Conservation (phyloP, 2,113 vertebrate species). For the Perognathus longimembris region DNA sequence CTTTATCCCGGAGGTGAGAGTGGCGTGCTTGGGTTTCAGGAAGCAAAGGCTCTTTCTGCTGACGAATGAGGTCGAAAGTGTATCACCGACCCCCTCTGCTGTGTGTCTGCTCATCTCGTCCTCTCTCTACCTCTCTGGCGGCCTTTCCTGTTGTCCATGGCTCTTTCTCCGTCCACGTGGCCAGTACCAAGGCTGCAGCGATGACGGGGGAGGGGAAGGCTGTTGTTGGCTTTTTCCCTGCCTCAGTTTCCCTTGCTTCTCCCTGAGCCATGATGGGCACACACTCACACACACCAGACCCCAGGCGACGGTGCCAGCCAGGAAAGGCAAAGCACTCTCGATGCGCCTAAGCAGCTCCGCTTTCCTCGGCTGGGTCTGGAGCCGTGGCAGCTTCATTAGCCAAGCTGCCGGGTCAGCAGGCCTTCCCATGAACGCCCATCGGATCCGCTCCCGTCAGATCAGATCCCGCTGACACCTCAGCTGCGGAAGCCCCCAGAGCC, state of each 20-base stretch:
- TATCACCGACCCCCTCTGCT: neutral
- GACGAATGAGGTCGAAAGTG: neutral
- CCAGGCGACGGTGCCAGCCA: neutral
- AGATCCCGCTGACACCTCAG: neutral
- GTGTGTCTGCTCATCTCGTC: neutral
- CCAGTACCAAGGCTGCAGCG: neutral
- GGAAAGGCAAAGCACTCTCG: constrained; percentile 37
- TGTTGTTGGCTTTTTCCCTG: neutral
- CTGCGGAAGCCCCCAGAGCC: neutral
- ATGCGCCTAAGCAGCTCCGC: constrained; percentile 49
- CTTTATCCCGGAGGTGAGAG: neutral
- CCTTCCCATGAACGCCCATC: constrained; percentile 44
- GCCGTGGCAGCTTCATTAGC: constrained; percentile 66
- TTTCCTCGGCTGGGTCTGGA: constrained; percentile 67
- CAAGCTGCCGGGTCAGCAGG: constrained; percentile 68
- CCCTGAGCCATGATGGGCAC: neutral
- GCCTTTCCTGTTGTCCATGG: neutral
- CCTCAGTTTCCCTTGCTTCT: neutral
- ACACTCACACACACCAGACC: neutral
- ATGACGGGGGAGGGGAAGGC: neutral
- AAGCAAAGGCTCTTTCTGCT: neutral
- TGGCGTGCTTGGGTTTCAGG: neutral
- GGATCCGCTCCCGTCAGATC: neutral
- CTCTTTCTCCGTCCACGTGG: neutral
- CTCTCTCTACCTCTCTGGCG: neutral